Percentiles rank a stretch among this genome's conserved stretches.
Conservation (phyloP, 2,888 invertebrate genomes). For the Lagria hirta region DNA sequence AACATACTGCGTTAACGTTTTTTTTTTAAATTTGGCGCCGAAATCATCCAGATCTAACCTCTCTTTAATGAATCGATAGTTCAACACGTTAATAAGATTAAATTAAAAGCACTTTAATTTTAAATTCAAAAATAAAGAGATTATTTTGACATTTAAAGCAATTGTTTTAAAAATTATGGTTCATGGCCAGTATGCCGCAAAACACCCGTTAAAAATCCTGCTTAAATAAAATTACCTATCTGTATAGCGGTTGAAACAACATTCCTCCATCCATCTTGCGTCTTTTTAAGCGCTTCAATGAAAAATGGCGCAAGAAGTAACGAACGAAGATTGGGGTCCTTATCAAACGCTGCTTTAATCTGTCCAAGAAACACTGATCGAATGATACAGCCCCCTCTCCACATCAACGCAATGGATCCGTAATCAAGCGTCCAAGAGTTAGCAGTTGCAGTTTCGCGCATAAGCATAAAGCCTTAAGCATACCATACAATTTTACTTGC, state of each 20-base stretch:
- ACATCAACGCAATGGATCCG: slow-evolving; percentile 98
- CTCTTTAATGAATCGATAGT: no score
- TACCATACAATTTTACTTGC: slow-evolving; percentile 98
- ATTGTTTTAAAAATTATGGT: no score
- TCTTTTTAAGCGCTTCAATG: slow-evolving; percentile 74
- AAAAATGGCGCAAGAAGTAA: slow-evolving; percentile 94
- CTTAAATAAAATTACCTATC: slow-evolving; percentile 38
- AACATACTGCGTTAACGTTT: no score
- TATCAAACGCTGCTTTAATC: slow-evolving; percentile 91
- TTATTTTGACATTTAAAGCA: no score
- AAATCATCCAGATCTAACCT: no score
- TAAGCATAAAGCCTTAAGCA: slow-evolving; percentile 96
- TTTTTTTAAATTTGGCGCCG: no score
- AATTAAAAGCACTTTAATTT: no score
- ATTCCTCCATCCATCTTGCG: slow-evolving; percentile 83
- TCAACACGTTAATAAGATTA: no score
- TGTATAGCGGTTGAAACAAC: slow-evolving; percentile 71
- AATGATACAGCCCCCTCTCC: slow-evolving; percentile 99
- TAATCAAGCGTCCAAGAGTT: slow-evolving; percentile 95
- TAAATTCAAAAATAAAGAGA: no score
- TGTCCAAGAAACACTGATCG: slow-evolving; percentile 87
- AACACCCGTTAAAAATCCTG: no score
- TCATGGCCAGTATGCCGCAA: no score
- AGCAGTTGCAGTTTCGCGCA: slow-evolving; percentile 88
- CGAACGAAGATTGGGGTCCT: slow-evolving; percentile 82